Base-by-base conservation (phyloP, 2,797 vertebrate genomes). In the Luscinia luscinia region DNA sequence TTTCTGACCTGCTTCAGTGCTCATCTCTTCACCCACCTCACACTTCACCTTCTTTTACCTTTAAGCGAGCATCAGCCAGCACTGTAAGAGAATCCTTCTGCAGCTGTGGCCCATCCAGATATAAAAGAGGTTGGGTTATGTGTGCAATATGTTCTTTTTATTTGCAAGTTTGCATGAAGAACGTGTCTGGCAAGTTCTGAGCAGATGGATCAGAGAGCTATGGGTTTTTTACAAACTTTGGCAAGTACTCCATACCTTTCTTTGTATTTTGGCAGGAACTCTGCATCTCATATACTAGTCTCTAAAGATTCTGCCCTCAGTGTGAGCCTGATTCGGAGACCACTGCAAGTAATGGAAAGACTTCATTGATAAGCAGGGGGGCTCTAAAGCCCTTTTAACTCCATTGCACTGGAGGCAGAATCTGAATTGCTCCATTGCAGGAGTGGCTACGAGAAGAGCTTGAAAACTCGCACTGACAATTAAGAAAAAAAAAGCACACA, bases 171-270 rank as follows among this genome's bases (percentile, higher is more conserved):
- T 96, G 92, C 95, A 93, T 97, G 96, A 96, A 93, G 94, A 97
- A 96, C 92, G 96, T 97, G 96, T 90, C 95, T 97, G 97, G 96
- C 96, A 96, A 89, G 92, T 95, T 97, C 89, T 73, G 77, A 96
- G 92, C 79, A 96, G 95, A 95, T 74, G 81, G 91, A 97, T 97
- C 96, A 86, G 89, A 96, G 89, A 19, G 66, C 93, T 94, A 54
- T 83, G 90, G 61, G 4, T 23, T 86, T 97, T 96, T 89, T 88
- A 90, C 41, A 66, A 92, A 94, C 85, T 95, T 94, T 97, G 97
- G 96, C 96, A 96, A 97, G 90, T 82, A 68, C 46, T 93, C 78
- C 49, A 70, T 96, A 97, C 96, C 96, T 97, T 97, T 96, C 96
- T 97, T 96, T 95, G 89, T 96, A 83, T 96, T 96, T 96, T 97